Base-by-base conservation (phyloP, 2,888 invertebrate species). In the Conops quadrifasciatus region DNA sequence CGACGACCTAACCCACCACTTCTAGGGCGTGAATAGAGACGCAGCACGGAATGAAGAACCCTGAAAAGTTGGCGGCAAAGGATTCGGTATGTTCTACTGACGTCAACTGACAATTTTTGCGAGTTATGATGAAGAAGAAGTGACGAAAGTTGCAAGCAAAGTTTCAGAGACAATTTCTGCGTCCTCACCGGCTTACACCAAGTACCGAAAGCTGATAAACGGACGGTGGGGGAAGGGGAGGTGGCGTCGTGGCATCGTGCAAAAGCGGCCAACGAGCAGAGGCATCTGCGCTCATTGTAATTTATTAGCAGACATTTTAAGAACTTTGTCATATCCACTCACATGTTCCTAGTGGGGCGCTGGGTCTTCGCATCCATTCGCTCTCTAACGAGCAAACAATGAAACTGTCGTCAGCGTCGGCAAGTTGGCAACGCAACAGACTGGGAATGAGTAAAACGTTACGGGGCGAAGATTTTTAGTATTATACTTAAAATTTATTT, bases 221-320 rank as follows among this genome's bases (percentile, higher is more conserved):
- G 13, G 45, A 21, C 63, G 24, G 16, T 16, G 21, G 15, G 45
- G 19, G 26, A 21, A n/a, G 7, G 60, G 15, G 49, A 53, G 26
- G 49, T 21, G 19, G 51, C 51, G 28, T 58, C 9, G 21, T 49
- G 28, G 16, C 15, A 66, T 19, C 53, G 3, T 56, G 43, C 53
- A 24, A 19, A 19, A 19, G 24, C 45, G 45, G 58, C 9, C 56
- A 60, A 60, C 60, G 59, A 47, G 13, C 45, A 36, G 69, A 63
- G 47, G 45, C 64, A 24, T 47, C n/a, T 51, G 21, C 56, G 58
- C 47, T 70, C 49, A 64, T 30, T 4, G 9, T 73, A 73, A 73
- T 73, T 73, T 72, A 73, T 73, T 73, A 70, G 70, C 70, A 67
- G 67, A 67, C 71, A 73, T 70, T 70, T 73, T 73, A 49, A 73